These are phyloP conservation scores for Procambarus clarkii DNA, from an alignment of 1,140 invertebrate genomes.

Conservation along the genomic window DNA sequence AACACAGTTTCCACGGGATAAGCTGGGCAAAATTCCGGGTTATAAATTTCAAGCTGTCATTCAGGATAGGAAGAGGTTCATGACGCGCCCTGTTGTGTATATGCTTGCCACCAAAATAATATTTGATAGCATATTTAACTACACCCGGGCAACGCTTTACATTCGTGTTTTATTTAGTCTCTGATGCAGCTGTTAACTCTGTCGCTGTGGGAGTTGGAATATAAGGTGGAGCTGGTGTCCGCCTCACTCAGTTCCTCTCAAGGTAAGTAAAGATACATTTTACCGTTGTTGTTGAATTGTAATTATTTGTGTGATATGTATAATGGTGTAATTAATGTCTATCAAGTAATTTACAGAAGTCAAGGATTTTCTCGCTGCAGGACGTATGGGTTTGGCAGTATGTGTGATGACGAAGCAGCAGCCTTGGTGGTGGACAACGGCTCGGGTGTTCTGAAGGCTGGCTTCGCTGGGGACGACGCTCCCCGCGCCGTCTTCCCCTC, in stretches of 20 bases:
- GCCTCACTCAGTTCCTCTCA: not conserved
- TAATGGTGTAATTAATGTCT: not conserved
- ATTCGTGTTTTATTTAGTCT: not conserved
- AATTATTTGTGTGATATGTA: not conserved
- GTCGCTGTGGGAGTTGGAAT: not conserved
- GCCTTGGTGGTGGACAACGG: not conserved
- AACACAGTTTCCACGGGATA: not conserved
- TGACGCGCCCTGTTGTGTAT: not conserved
- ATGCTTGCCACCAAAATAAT: not conserved
- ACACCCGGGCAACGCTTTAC: not conserved
- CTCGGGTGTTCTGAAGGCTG: slow-evolving; percentile 69
- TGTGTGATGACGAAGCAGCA: not conserved
- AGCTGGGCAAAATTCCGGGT: not conserved
- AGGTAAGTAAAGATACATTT: not conserved
- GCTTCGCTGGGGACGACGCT: slow-evolving; percentile 89
- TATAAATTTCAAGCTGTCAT: not conserved
- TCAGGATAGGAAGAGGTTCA: not conserved
- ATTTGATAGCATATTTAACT: not conserved
- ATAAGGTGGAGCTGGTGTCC: not conserved
- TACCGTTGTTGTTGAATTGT: not conserved
- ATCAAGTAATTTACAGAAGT: not conserved
- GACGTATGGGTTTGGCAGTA: not conserved
- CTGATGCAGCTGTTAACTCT: not conserved
- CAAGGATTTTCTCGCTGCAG: not conserved
- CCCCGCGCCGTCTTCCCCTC: slow-evolving; percentile 94